A percentile compares a stretch with the other conserved stretches of the same genome.
Conservation (phyloP, 64 coral and sea anemone species). For the Catalaphyllia jardinei region DNA sequence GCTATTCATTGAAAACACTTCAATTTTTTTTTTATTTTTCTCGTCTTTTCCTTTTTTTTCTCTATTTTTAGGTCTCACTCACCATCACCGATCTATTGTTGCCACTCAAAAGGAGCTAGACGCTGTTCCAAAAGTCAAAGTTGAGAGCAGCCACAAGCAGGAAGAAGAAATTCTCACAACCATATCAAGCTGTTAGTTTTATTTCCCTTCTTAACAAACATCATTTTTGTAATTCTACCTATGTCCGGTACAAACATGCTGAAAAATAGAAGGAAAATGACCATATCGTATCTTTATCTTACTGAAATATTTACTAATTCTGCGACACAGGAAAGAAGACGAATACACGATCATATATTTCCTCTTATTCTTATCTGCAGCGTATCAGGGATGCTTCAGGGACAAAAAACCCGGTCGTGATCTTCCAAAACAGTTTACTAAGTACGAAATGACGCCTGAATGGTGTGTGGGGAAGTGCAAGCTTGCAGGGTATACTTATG, state of each 20-base stretch:
- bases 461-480: constrained; percentile 96
- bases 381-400: constrained; percentile 87
- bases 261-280: too few species aligned
- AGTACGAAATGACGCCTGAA: constrained; percentile 96
- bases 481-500: constrained; percentile 79
- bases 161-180: constrained; percentile 43
- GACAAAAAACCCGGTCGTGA: constrained; percentile 88
- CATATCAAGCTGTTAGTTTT: constrained; percentile 5
- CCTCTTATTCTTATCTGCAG: constrained; percentile 15
- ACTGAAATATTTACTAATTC: too few species aligned
- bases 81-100: constrained; percentile 77
- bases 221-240: too few species aligned
- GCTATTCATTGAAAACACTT: not conserved
- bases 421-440: constrained; percentile 81
- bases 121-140: constrained; percentile 63
- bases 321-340: too few species aligned
- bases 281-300: too few species aligned
- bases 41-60: not conserved
- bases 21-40: not conserved
- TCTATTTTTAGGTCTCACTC: constrained; percentile 52
- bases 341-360: too few species aligned
- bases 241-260: too few species aligned
- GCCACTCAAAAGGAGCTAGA: constrained; percentile 81
- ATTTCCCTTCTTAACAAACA: not conserved
- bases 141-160: constrained; percentile 31